Evolutionary conservation across 2,113 vertebrate species (phyloP), one percentile per base, ranked within the genome.

Genomic region (Micronycteris hirsuta): DNA sequence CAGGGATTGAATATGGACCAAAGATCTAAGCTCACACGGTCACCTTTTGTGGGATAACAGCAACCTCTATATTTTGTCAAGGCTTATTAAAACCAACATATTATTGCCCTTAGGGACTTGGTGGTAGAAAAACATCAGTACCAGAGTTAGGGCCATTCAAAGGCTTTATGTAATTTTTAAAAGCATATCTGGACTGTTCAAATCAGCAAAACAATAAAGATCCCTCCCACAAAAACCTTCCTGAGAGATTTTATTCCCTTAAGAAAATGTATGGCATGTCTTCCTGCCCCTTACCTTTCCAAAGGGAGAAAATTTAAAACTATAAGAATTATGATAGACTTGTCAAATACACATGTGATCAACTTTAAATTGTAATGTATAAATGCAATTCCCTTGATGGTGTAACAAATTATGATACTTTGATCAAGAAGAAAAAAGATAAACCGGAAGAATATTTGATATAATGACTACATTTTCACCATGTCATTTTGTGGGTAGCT

Each of bases 341-440:
- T 49, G 24, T 84, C 17, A 90, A 89, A 22, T 54, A 36, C 16
- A 43, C 7, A 36, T 65, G 36, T 49, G 86, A 43, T 78, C 11
- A 78, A 15, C 4, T 96, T 76, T 65, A 76, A 91, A 54, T 92
- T 58, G 63, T 85, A 87, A 81, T 73, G 58, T 38, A 3, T 83
- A 96, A 95, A 68, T 54, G 4, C 15, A 74, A 83, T 47, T 95
- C 71, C 76, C 19, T 70, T 70, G 68, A 56, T 67, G 65, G 54
- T 70, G 10, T 67, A 71, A 68, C n/a, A 96, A 78, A 45, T 83
- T 61, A 28, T 5, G 63, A 70, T 36, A 85, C 76, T 93, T 89
- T 91, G n/a, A 74, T 89, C 26, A 76, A 97, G 52, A 38, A 58
- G 54, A 24, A 45, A 92, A 94, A 95, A 91, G 45, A 52, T 63